These are phyloP conservation scores for Datnioides undecimradiatus DNA, from an alignment of 2,113 vertebrate genomes.

Conservation along the genomic window DNA sequence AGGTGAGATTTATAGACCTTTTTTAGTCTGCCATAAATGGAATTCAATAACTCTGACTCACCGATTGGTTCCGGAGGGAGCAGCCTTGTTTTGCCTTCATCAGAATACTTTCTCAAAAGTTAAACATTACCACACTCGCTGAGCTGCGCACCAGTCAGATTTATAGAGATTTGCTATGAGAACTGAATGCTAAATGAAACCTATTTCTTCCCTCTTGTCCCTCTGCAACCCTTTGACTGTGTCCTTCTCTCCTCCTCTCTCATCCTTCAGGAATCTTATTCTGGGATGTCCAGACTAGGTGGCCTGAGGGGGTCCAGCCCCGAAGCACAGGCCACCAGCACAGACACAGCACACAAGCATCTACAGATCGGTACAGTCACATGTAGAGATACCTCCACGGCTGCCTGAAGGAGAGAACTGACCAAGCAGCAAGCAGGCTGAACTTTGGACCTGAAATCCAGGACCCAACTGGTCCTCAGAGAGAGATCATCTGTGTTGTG, in stretches of 20 bases:
- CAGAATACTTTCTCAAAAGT: not conserved
- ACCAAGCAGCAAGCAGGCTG: not conserved
- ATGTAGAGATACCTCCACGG: not conserved
- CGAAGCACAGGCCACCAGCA: slow-evolving; percentile 32
- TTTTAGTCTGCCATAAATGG: not conserved
- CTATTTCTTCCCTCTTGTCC: not conserved
- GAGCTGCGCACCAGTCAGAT: not conserved
- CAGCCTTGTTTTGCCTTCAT: not conserved
- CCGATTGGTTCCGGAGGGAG: not conserved
- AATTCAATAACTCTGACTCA: not conserved
- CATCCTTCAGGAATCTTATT: slow-evolving; percentile 38
- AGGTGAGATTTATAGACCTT: not conserved
- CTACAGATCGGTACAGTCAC: slow-evolving; percentile 8
- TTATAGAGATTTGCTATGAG: not conserved
- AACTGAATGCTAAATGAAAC: not conserved
- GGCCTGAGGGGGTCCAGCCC: slow-evolving; percentile 60
- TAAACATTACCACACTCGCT: not conserved
- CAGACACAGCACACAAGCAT: not conserved
- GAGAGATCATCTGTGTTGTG: not conserved
- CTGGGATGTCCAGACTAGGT: slow-evolving; percentile 50
- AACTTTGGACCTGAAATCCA: not conserved
- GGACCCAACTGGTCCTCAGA: not conserved
- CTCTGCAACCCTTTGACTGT: not conserved
- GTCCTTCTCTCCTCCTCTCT: not conserved
- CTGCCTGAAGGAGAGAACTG: slow-evolving; percentile 6